These are phyloP conservation scores for Garrulus glandarius DNA, from an alignment of 2,797 vertebrate genomes.

Conservation along the genomic window DNA sequence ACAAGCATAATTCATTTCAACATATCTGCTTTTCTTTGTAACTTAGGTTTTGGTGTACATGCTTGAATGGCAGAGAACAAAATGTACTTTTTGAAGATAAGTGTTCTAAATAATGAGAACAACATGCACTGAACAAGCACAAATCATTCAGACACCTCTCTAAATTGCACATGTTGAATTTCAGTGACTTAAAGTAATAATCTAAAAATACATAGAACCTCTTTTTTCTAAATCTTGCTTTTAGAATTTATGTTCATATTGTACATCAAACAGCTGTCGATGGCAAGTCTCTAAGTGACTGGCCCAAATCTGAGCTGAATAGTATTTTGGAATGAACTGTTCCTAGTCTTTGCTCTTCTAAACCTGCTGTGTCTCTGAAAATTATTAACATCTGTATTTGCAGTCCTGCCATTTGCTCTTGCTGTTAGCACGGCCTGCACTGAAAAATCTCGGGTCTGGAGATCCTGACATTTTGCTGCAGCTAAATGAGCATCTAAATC, in stretches of 20 bases:
- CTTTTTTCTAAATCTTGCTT: background rate
- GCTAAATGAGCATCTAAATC: background rate
- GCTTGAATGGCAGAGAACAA: conserved; percentile 60
- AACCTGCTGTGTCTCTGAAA: background rate
- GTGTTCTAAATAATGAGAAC: conserved; percentile 57
- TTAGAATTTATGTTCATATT: background rate
- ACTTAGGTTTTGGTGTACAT: conserved; percentile 15
- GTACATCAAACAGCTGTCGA: background rate
- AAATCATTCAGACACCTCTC: conserved; percentile 1
- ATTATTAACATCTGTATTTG: background rate
- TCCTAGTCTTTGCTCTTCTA: background rate
- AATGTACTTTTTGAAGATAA: conserved; percentile 66
- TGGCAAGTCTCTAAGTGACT: background rate
- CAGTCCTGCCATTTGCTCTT: background rate
- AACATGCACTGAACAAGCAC: conserved; percentile 37
- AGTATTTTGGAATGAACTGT: background rate
- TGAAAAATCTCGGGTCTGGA: background rate
- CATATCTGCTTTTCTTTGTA: conserved; percentile 36
- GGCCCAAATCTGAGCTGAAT: background rate
- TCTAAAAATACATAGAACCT: background rate
- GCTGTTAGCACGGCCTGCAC: background rate
- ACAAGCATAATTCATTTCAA: conserved; percentile 26
- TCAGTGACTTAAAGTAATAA: background rate
- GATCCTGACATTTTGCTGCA: background rate
- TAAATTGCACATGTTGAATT: background rate